Evolutionary conservation across 2,113 vertebrate species (phyloP), one percentile per base, ranked within the genome.

Genomic region (Trematomus loennbergii): DNA sequence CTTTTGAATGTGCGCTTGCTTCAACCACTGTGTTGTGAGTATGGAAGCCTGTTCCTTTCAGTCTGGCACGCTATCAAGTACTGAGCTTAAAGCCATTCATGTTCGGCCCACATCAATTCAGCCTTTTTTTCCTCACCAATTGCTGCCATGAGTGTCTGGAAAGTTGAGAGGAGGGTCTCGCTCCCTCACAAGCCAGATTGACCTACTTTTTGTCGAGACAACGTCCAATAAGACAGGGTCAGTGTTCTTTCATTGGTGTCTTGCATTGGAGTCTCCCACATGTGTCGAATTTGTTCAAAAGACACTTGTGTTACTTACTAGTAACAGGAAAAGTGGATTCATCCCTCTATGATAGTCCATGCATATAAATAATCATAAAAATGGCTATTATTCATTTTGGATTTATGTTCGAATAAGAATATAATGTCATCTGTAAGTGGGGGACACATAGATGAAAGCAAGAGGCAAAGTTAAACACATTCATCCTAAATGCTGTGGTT

Each of bases 391-490:
- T 69, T 46, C 18, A 54, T 72, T 67, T 50, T 4, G 6, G 22
- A 49, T 48, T 71, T 77, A 55, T 76, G 80, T 79, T 78, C 17
- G 36, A 75, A 69, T 66, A 71, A 75, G 52, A 84, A 85, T 81
- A 25, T 81, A 72, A 53, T 63, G 59, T 68, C 49, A 12, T 43
- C 53, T 76, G 62, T 79, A 36, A 87, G 75, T 82, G 52, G 7
- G 60, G 57, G 69, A 55, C 73, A 79, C 49, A 65, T 9, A 43
- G 77, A 92, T 92, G 79, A 92, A 92, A 89, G 86, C 70, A 81
- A 91, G 75, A 72, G 65, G 43, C 52, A 78, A 90, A 91, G 87
- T 91, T 93, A 90, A 94, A 92, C 85, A 86, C 83, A 84, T 86
- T 84, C 53, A 69, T 81, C 80, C 84, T 87, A 85, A 87, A 80